These are phyloP conservation scores for Suillia variegata DNA, from an alignment of 2,888 invertebrate genomes.

Conservation along the genomic window DNA sequence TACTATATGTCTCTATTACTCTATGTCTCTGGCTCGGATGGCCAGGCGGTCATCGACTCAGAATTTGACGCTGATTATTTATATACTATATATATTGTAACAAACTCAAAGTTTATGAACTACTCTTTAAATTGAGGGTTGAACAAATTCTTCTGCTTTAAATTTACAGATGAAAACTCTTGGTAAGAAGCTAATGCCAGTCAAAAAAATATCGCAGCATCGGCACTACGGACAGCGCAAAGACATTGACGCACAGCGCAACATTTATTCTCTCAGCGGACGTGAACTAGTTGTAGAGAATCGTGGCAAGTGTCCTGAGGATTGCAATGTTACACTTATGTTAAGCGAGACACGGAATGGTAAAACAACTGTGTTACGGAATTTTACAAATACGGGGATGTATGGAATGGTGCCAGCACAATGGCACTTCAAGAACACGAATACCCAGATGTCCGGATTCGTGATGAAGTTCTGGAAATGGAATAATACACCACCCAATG, in stretches of 20 bases:
- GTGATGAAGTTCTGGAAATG: conserved; percentile 85
- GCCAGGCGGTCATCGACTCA: too few relatives aligned
- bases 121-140: too few relatives aligned
- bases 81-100: too few relatives aligned
- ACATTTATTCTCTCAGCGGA: conserved; percentile 67
- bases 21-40: too few relatives aligned
- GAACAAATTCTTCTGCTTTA: too few relatives aligned
- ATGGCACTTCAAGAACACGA: conserved; percentile 63
- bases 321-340: conserved; percentile 69
- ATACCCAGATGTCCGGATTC: conserved; percentile 72
- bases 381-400: conserved; percentile 69
- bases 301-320: conserved; percentile 72
- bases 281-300: conserved; percentile 74
- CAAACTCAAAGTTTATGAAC: too few relatives aligned
- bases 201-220: conserved; percentile 63
- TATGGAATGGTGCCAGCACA: conserved; percentile 76
- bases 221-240: conserved; percentile 66
- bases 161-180: too few relatives aligned
- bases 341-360: conserved; percentile 66
- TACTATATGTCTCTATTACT: too few relatives aligned
- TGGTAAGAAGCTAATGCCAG: conserved; percentile 50
- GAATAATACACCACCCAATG: conserved; percentile 54
- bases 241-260: conserved; percentile 65
- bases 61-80: too few relatives aligned
- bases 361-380: conserved; percentile 66